These are phyloP conservation scores for Pissodes strobi DNA, from an alignment of 1,140 invertebrate genomes.

Conservation along the genomic window DNA sequence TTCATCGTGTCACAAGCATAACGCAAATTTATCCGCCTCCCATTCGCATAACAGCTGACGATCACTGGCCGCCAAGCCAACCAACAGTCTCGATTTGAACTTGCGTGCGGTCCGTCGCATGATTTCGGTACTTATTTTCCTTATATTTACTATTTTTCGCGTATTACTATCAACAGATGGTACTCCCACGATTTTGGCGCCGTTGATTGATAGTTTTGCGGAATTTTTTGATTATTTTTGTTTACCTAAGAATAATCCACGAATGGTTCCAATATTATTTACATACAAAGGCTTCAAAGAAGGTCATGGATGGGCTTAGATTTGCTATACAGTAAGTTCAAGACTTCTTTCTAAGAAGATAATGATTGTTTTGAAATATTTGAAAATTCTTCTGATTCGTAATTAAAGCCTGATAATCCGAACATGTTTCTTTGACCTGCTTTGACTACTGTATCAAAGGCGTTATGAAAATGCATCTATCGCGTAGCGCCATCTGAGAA, in stretches of 20 bases:
- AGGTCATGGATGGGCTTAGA: slow-evolving; percentile 28
- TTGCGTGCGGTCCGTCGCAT: neutral
- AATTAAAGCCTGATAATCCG: too few species aligned
- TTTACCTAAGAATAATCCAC: neutral
- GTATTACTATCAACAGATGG: neutral
- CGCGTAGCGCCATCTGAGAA: too few species aligned
- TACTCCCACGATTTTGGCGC: neutral
- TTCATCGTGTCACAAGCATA: neutral
- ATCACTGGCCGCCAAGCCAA: slow-evolving; percentile 6
- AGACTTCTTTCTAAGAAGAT: too few species aligned
- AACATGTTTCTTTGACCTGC: too few species aligned
- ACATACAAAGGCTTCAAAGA: neutral
- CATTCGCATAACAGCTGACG: slow-evolving; percentile 18
- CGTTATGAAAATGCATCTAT: too few species aligned
- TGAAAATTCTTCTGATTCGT: too few species aligned
- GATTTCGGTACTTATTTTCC: slow-evolving; percentile 4
- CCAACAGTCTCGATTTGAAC: slow-evolving; percentile 12
- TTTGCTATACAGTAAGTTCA: slow-evolving; percentile 29
- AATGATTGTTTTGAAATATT: too few species aligned
- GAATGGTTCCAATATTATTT: neutral
- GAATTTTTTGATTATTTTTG: slow-evolving; percentile 1
- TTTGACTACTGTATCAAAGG: too few species aligned
- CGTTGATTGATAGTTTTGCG: neutral
- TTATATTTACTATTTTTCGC: slow-evolving; percentile 6
- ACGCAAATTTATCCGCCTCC: slow-evolving; percentile 13